These are phyloP conservation scores for Erythrocercus mccallii DNA, from an alignment of 2,113 vertebrate species.

Conservation along the genomic window DNA sequence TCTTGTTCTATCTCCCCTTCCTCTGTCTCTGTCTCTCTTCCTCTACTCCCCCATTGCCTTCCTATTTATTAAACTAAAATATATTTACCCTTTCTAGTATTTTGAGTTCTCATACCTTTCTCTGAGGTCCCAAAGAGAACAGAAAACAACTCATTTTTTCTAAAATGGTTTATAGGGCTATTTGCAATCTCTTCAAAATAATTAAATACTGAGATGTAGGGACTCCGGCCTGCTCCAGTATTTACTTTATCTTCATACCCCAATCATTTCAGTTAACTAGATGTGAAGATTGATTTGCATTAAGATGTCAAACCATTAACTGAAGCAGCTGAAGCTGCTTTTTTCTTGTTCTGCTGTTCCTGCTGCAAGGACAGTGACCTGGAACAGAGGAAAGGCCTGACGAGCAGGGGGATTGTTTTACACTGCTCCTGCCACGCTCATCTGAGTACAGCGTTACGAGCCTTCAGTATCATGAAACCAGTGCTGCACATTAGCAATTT, in stretches of 20 bases:
- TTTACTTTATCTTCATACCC: not conserved
- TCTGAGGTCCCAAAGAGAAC: not conserved
- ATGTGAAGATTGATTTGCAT: not conserved
- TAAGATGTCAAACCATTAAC: not conserved
- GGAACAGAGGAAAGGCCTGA: not conserved
- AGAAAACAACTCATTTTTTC: not conserved
- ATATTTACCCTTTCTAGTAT: not conserved
- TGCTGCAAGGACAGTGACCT: not conserved
- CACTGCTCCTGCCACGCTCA: not conserved
- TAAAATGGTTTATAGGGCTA: not conserved
- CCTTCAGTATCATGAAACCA: not conserved
- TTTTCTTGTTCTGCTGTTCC: not conserved
- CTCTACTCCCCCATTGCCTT: not conserved
- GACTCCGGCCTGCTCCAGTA: not conserved
- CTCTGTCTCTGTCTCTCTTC: not conserved
- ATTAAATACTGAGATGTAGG: not conserved
- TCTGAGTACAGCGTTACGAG: not conserved
- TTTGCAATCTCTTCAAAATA: not conserved
- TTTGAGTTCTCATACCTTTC: not conserved
- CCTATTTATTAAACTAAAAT: not conserved
- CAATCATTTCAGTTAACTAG: not conserved
- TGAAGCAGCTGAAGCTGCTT: not conserved
- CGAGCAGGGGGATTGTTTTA: not conserved
- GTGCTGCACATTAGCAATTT: not conserved
- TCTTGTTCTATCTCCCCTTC: not conserved